Evolutionary conservation across 2,888 invertebrate species (phyloP), one percentile per base, ranked within the genome.

Genomic region (Tineola bisselliella): DNA sequence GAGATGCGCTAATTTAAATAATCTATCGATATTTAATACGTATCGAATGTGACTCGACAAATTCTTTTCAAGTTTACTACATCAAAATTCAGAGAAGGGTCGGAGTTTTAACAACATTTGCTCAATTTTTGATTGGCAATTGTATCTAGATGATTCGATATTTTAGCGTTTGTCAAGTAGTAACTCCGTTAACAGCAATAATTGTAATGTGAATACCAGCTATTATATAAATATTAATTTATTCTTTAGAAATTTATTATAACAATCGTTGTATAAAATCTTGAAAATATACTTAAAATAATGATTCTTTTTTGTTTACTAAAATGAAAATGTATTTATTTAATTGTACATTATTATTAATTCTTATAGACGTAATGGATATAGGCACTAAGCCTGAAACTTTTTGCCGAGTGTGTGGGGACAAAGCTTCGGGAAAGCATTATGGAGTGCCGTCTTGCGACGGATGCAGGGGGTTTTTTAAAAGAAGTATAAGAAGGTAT

Each of bases 391-490:
- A 90, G 69, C 81, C 83, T 17, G 90, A 92, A 72, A 86, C 90
- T 11, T 77, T 93, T 61, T 96, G 96, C 74, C 91, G 93, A 63
- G 96, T 97, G 12, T 96, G 96, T 74, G 96, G 96, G 0, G 96
- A 96, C 84, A 76, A 87, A 65, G 84, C 87, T 0, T 90, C 90
- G 0, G 95, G 95, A 11, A 96, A 96, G 72, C 96, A 96, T 80
- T 96, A 96, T 30, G 62, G 62, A 2, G 91, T 92, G 18, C 88
- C 91, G 6, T 90, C 90, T 62, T 92, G 92, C 73, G 94, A 94
- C 75, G 94, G 94, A 38, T 97, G 96, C 75, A 88, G 97, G 60
- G 97, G 97, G 4, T 97, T 98, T 87, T 98, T 98, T 88, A 98
- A 97, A 78, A 87, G 97, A 66, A 95, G 95, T 73, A 96, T 97